A percentile compares a stretch with the other conserved stretches of the same genome.
Evolutionary conservation across 2,113 vertebrate species (phyloP).

Genomic region (Edolisoma coerulescens): DNA sequence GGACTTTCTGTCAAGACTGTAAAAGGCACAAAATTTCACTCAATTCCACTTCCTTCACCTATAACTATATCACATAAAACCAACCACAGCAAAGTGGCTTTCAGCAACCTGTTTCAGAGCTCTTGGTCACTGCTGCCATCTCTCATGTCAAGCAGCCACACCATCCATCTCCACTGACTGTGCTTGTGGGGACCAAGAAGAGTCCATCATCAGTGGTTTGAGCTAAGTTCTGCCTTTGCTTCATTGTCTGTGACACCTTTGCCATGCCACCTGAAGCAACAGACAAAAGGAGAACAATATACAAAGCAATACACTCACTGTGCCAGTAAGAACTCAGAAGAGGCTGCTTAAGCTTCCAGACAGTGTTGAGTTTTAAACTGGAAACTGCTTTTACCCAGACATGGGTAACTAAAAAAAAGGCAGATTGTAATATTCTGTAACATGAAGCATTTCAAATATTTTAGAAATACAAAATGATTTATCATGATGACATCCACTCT

Average conservation of each 20-base stretch:
- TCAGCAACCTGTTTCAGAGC: neutral
- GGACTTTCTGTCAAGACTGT: neutral
- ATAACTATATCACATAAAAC: neutral
- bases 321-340: neutral
- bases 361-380: neutral
- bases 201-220: neutral
- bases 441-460: neutral
- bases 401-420: neutral
- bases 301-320: neutral
- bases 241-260: rapidly evolving
- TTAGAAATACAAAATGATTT: neutral
- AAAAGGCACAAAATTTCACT: neutral
- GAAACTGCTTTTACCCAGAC: neutral
- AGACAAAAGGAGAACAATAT: neutral
- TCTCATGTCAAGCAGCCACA: neutral
- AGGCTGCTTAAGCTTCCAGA: neutral
- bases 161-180: neutral
- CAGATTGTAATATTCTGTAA: neutral
- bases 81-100: neutral
- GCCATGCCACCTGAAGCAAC: rapidly evolving
- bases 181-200: neutral
- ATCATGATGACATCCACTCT: neutral
- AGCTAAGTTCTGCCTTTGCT: neutral
- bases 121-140: neutral
- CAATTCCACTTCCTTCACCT: neutral